These are phyloP conservation scores for Caenorhabditis tropicalis DNA, from an alignment of 1,140 invertebrate species.

Conservation along the genomic window DNA sequence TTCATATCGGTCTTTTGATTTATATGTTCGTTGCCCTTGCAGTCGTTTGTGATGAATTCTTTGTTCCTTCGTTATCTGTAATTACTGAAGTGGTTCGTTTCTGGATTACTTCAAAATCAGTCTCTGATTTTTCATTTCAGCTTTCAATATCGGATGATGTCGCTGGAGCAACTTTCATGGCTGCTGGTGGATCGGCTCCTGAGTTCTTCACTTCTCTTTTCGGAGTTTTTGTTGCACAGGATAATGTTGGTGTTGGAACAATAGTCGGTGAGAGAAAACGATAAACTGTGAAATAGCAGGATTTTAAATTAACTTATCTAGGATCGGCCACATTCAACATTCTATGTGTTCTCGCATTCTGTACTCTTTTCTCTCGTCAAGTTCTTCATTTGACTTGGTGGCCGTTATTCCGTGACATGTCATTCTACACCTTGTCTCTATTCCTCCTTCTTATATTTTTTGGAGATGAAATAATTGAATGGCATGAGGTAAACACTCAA, in stretches of 20 bases:
- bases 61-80: slow-evolving; percentile 86
- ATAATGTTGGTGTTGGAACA: slow-evolving; percentile 77
- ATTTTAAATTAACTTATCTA: slow-evolving; percentile 73
- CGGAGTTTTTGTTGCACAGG: slow-evolving; percentile 90
- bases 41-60: slow-evolving; percentile 75
- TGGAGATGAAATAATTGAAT: slow-evolving; percentile 63
- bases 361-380: slow-evolving; percentile 83
- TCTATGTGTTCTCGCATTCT: slow-evolving; percentile 69
- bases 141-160: slow-evolving; percentile 86
- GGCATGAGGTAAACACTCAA: background rate
- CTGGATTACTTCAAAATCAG: background rate
- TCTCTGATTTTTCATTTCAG: slow-evolving; percentile 68
- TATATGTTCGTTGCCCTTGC: slow-evolving; percentile 75
- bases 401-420: slow-evolving; percentile 73
- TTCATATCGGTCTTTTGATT: slow-evolving; percentile 73
- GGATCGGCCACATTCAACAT: slow-evolving; percentile 70
- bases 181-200: slow-evolving; percentile 84
- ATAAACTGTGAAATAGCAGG: background rate
- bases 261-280: slow-evolving; percentile 62
- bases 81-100: slow-evolving; percentile 81
- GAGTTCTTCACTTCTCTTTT: slow-evolving; percentile 89
- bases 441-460: slow-evolving; percentile 73
- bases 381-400: slow-evolving; percentile 84
- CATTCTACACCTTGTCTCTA: slow-evolving; percentile 73
- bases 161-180: slow-evolving; percentile 89